Evolutionary conservation across 2,113 vertebrate species (phyloP), one percentile per base, ranked within the genome.

Genomic region (Burhinus oedicnemus): DNA sequence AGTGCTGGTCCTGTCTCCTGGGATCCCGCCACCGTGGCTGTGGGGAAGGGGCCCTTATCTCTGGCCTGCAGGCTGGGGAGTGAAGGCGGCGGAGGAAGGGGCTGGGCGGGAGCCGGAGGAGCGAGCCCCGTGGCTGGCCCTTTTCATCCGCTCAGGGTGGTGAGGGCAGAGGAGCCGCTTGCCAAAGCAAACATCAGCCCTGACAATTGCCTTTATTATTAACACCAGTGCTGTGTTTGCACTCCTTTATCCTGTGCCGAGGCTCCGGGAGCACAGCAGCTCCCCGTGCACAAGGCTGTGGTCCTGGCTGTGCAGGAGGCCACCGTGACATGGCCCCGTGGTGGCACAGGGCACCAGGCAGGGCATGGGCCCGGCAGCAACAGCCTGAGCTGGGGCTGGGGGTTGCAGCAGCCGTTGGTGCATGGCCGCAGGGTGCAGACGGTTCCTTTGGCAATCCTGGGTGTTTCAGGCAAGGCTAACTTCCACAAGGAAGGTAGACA

Each of bases 111-210:
- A 49, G 66, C 80, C 5, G 4, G 21, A 34, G 57, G 66, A 78
- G 55, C 0, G 22, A 68, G 62, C 58, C 19, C 76, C 2, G 93
- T 6, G 2, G 6, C 30, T 9, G 25, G 72, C 71, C 54, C 79
- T 12, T 80, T 85, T n/a, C 93, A 92, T 94, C 89, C 16, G 54
- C 89, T 47, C 1, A 5, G 58, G 58, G 44, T 8, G 1, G 64
- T 3, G 8, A 57, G 82, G 12, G 49, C 2, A 0, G 58, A 69
- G 65, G 30, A 58, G 84, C 65, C 4, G 1, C 42, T 60, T 95
- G 95, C 95, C 95, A 97, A 95, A 96, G 91, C 86, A 95, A 97
- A 95, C 96, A 34, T 4, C 27, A 55, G 86, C 71, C 38, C 82
- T n/a, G 85, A 84, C 94, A 85, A 15, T 88, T 51, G 75, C 62